These are phyloP conservation scores for Drepana falcataria DNA, from an alignment of 2,888 invertebrate genomes.

Conservation along the genomic window DNA sequence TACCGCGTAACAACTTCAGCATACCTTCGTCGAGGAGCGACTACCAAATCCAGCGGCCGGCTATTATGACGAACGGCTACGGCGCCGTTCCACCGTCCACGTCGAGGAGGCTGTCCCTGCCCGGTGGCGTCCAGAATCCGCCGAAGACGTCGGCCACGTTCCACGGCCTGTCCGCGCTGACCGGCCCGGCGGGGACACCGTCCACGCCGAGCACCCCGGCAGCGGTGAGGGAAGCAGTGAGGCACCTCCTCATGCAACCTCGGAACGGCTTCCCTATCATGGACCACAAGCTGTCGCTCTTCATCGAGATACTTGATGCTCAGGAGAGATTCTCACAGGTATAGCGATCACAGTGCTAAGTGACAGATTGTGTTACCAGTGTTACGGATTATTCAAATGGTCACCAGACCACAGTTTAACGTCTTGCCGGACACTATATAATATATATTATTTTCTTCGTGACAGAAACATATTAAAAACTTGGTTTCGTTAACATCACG, in stretches of 20 bases:
- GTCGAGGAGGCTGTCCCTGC: slow-evolving; percentile 75
- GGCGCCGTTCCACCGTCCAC: slow-evolving; percentile 73
- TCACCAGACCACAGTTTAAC: too few relatives aligned
- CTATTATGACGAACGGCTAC: slow-evolving; percentile 72
- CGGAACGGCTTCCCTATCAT: slow-evolving; percentile 86
- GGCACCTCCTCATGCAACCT: slow-evolving; percentile 83
- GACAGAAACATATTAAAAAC: too few relatives aligned
- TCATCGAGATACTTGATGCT: slow-evolving; percentile 89
- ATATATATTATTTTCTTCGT: too few relatives aligned
- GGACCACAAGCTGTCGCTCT: slow-evolving; percentile 87
- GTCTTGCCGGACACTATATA: too few relatives aligned
- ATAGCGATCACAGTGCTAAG: neutral
- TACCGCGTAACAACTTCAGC: slow-evolving; percentile 70
- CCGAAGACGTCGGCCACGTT: slow-evolving; percentile 82
- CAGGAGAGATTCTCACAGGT: slow-evolving; percentile 91
- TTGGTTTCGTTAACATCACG: too few relatives aligned
- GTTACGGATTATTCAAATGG: neutral
- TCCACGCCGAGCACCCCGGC: slow-evolving; percentile 78
- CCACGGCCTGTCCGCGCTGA: slow-evolving; percentile 71
- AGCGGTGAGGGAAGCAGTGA: slow-evolving; percentile 84
- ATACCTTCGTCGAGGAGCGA: slow-evolving; percentile 81
- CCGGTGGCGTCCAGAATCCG: slow-evolving; percentile 66
- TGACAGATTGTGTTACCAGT: neutral
- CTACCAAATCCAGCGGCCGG: slow-evolving; percentile 79
- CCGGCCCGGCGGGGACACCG: slow-evolving; percentile 57